Evolutionary conservation across 35 echinoderm and acorn worm species (phyloP).

Genomic region (Hemicentrotus pulcherrimus): DNA sequence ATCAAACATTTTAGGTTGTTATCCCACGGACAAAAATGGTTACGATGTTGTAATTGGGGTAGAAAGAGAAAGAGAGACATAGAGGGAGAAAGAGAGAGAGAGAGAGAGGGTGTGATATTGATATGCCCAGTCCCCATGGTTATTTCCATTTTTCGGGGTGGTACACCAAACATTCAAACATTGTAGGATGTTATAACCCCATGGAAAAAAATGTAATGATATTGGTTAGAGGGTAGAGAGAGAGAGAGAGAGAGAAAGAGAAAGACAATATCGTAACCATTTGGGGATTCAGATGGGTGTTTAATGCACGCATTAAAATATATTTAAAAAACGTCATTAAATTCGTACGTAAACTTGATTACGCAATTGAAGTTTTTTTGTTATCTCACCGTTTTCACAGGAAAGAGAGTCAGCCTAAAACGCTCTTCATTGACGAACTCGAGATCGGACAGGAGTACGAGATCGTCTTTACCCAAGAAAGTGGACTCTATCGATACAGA

Average conservation of each 20-base stretch:
- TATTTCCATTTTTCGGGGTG: too few relatives aligned
- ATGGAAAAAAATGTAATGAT: neutral
- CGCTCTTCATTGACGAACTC: constrained; percentile 68
- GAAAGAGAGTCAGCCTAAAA: constrained; percentile 32
- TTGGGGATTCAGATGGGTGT: neutral
- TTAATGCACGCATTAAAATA: neutral
- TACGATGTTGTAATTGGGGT: too few relatives aligned
- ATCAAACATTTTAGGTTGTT: too few relatives aligned
- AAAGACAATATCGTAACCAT: neutral
- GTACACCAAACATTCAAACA: too few relatives aligned
- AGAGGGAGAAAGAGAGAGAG: too few relatives aligned
- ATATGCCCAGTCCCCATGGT: too few relatives aligned
- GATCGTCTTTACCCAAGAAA: constrained; percentile 57
- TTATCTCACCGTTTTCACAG: neutral
- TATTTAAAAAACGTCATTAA: too few relatives aligned
- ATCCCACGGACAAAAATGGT: too few relatives aligned
- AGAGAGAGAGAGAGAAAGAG: neutral
- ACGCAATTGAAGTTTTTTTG: neutral
- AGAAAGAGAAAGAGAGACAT: too few relatives aligned
- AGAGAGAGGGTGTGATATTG: too few relatives aligned
- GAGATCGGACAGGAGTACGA: constrained; percentile 77
- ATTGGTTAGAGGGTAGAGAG: neutral
- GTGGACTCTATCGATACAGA: constrained; percentile 71
- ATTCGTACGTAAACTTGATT: too few relatives aligned
- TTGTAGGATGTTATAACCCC: too few relatives aligned